Conservation (phyloP, 2,113 vertebrate species). For the Rafetus swinhoei region DNA sequence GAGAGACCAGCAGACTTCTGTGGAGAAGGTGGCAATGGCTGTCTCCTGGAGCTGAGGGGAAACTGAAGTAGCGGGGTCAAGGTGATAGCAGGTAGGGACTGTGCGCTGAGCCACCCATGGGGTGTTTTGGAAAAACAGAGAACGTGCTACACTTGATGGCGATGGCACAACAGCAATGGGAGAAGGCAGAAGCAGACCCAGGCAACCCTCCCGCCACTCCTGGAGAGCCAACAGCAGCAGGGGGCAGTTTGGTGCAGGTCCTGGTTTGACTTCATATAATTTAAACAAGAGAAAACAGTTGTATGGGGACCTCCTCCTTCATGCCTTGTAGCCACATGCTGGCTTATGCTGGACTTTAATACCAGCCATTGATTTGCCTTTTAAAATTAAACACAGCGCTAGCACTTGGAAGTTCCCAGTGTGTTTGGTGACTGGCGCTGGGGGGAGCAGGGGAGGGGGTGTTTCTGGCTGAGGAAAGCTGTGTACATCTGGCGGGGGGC, state of each 20-base stretch:
- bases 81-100: not conserved
- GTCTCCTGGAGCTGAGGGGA: not conserved
- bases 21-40: not conserved
- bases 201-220: not conserved
- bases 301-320: not conserved
- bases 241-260: not conserved
- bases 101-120: not conserved
- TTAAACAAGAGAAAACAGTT: no score
- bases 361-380: accelerated
- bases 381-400: not conserved
- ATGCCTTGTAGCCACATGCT: not conserved
- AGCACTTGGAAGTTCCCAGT: not conserved
- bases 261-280: no score
- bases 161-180: not conserved
- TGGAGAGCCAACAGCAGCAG: not conserved
- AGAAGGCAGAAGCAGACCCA: not conserved
- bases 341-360: not conserved
- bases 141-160: not conserved
- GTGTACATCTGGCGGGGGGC: not conserved
- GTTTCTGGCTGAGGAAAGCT: accelerated
- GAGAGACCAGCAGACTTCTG: not conserved
- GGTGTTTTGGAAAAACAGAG: not conserved
- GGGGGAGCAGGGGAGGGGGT: not conserved
- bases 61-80: not conserved
- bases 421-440: accelerated